These are phyloP conservation scores for Lutraria rhynchaena DNA, from an alignment of 1,140 invertebrate genomes.

Conservation along the genomic window DNA sequence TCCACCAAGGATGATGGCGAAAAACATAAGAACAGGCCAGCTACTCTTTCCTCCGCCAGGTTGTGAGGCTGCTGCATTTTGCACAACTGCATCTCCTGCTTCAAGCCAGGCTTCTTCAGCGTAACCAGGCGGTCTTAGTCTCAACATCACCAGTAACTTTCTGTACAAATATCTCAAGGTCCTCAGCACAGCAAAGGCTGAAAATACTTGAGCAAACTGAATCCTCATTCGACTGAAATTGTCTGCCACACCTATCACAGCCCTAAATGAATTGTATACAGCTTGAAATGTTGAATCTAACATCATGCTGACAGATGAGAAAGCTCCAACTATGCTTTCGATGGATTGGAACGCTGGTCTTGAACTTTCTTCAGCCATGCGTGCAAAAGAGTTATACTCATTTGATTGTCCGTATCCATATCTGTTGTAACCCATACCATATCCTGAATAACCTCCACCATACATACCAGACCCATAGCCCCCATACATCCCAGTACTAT, in stretches of 20 bases:
- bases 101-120: slow-evolving; percentile 80
- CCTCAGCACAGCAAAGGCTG: slow-evolving; percentile 91
- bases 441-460: slow-evolving; percentile 71
- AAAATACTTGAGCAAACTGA: slow-evolving; percentile 92
- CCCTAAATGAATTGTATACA: slow-evolving; percentile 96
- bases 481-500: slow-evolving; percentile 67
- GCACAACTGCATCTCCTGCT: slow-evolving; percentile 65
- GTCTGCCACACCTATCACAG: slow-evolving; percentile 96
- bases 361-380: slow-evolving; percentile 94
- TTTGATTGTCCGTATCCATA: slow-evolving; percentile 68
- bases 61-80: slow-evolving; percentile 53
- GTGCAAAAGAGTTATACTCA: slow-evolving; percentile 87
- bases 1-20: slow-evolving; percentile 92
- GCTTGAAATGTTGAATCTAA: slow-evolving; percentile 97
- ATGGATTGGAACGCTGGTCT: slow-evolving; percentile 96
- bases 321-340: slow-evolving; percentile 94
- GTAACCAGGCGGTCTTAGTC: slow-evolving; percentile 78
- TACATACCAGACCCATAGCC: slow-evolving; percentile 75
- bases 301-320: slow-evolving; percentile 97
- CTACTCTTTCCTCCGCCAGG: slow-evolving; percentile 73
- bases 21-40: slow-evolving; percentile 89
- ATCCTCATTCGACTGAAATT: slow-evolving; percentile 93
- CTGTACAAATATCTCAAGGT: slow-evolving; percentile 90
- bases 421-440: slow-evolving; percentile 77
- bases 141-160: slow-evolving; percentile 88